Conservation (phyloP, 64 coral and sea anemone species). For the Cladopsammia gracilis region DNA sequence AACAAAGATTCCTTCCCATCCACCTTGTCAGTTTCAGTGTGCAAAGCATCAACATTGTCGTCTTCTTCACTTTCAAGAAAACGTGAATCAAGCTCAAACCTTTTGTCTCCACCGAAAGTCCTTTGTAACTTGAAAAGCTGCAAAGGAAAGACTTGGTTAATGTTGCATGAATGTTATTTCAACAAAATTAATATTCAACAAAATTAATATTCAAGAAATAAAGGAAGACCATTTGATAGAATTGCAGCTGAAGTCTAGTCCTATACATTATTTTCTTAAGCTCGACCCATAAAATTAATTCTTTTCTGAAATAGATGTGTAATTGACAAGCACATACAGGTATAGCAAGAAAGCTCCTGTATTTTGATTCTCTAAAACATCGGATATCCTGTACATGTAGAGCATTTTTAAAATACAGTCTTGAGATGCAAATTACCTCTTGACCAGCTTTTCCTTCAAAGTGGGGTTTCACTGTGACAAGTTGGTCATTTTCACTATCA, state of each 20-base stretch:
- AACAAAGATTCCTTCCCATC: not conserved
- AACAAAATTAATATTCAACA: not conserved
- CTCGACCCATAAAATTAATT: no score
- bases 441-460: slow-evolving; percentile 94
- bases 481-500: slow-evolving; percentile 7
- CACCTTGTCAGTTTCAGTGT: not conserved
- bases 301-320: no score
- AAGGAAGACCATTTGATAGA: no score
- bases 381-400: not conserved
- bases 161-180: not conserved
- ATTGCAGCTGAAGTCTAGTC: no score
- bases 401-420: no score
- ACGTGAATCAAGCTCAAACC: slow-evolving; percentile 86
- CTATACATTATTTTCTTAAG: no score
- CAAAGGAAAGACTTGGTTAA: not conserved
- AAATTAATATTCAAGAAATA: no score
- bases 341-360: no score
- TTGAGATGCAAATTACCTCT: slow-evolving; percentile 48
- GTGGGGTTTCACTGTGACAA: slow-evolving; percentile 81
- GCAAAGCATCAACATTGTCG: slow-evolving; percentile 16
- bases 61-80: slow-evolving; percentile 92
- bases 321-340: no score
- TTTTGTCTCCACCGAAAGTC: slow-evolving; percentile 76
- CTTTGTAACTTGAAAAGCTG: slow-evolving; percentile 92
- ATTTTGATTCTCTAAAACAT: no score